phyloP scores from a whole-genome alignment of 2,888 invertebrate species.

The Himalopsyche kuldschensis region DNA sequence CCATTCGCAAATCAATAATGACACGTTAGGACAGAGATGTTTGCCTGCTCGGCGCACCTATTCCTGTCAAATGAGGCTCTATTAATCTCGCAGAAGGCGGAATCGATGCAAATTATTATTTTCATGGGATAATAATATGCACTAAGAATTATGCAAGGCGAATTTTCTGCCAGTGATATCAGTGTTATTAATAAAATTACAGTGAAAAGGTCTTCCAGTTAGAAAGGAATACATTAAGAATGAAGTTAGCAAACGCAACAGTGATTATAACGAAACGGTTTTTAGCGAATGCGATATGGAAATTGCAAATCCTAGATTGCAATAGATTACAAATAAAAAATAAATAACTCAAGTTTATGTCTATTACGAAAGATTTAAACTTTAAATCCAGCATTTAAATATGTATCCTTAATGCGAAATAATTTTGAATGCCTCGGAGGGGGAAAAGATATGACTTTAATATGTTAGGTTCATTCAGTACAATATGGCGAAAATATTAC shows the following conservation, averaged over 20 bases:
- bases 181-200: neutral
- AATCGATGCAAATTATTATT: neutral
- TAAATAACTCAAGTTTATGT: too few relatives aligned
- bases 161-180: neutral
- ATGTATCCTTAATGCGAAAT: too few relatives aligned
- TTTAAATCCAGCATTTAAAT: too few relatives aligned
- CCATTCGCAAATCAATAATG: neutral
- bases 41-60: neutral
- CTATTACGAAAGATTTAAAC: too few relatives aligned
- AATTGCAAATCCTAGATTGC: too few relatives aligned
- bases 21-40: neutral
- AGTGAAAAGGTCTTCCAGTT: neutral
- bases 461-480: too few relatives aligned
- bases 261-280: too few relatives aligned
- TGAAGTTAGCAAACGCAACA: neutral
- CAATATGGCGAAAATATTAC: too few relatives aligned
- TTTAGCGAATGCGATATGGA: too few relatives aligned
- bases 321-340: too few relatives aligned
- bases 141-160: neutral
- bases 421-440: too few relatives aligned
- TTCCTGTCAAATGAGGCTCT: neutral
- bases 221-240: neutral
- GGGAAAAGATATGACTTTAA: too few relatives aligned
- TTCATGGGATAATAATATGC: neutral
- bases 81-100: neutral